phyloP scores from a whole-genome alignment of 2,797 vertebrate species.

The Orestias chungarensis region DNA sequence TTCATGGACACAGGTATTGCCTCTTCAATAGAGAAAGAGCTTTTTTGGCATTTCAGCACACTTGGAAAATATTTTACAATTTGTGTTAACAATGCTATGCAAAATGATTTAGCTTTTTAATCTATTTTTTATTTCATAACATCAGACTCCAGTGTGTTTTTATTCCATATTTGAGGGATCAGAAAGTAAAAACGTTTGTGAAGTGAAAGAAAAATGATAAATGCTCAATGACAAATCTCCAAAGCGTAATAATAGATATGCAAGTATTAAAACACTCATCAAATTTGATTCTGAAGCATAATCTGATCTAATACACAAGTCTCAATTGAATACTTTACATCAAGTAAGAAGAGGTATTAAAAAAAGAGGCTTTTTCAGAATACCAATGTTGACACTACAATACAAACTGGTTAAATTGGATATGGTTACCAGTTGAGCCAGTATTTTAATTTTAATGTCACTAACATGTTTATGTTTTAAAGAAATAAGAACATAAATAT shows the following conservation, averaged over 20 bases:
- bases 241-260: background rate
- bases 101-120: background rate
- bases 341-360: background rate
- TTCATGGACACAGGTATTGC: slow-evolving; percentile 41
- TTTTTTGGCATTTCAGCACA: slow-evolving; percentile 7
- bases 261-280: background rate
- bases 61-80: slow-evolving; percentile 16
- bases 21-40: background rate
- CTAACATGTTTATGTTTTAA: no score
- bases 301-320: background rate
- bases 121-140: background rate
- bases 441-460: background rate
- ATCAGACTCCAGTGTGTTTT: background rate
- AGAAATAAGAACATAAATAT: background rate
- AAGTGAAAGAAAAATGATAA: background rate
- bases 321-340: background rate
- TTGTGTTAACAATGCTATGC: background rate
- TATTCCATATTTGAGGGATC: background rate
- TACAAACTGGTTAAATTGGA: background rate
- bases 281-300: background rate
- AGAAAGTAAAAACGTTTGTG: background rate
- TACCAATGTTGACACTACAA: background rate
- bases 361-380: background rate
- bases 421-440: background rate
- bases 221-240: background rate